Base-by-base conservation (phyloP, 2,113 vertebrate species). In the Actenoides lindsayi region DNA sequence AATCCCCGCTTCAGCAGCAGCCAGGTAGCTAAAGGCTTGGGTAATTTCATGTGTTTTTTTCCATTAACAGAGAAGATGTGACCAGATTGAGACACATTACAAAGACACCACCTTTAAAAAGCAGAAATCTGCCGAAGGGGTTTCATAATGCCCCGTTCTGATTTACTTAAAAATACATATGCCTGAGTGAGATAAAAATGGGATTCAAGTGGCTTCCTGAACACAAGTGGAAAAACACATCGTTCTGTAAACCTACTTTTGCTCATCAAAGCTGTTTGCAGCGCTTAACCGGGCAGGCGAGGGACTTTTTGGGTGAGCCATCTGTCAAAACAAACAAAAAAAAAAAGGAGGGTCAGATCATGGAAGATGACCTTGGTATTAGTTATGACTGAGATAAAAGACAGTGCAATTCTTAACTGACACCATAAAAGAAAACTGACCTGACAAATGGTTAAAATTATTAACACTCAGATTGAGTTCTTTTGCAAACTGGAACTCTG, bases 291-390 rank as follows among this genome's bases (percentile, higher is more conserved):
- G 84, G 89, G 96, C 84, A 42, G 98, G 98, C 1, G 97, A 96
- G 83, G 98, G 98, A 75, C 98, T 98, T 91, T 96, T 97, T 0
- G 98, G 98, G 23, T 98, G 98, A 96, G 98, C 98, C 94, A 98
- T 82, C 98, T 98, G 96, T 93, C 48, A 87, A 91, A 87, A 76
- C 2, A 86, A 84, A 56, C 6, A 28, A 53, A 33, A 41, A 9
- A 53, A 53, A 33, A 56, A 31, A 27, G 27, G 77, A 51, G 23
- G 35, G 20, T 93, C 64, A 93, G n/a, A n/a, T 23, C 31, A 19
- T 69, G 51, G 12, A 11, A 79, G 25, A 16, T 5, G 13, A 86
- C 27, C 69, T 67, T 19, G 9, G 24, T 33, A 6, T 16, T 53
- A 53, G n/a, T 69, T 51, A 33, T 10, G 15, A 41, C 28, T 6